Conservation (phyloP, 1,140 invertebrate genomes). For the Daktulosphaira vitifoliae region DNA sequence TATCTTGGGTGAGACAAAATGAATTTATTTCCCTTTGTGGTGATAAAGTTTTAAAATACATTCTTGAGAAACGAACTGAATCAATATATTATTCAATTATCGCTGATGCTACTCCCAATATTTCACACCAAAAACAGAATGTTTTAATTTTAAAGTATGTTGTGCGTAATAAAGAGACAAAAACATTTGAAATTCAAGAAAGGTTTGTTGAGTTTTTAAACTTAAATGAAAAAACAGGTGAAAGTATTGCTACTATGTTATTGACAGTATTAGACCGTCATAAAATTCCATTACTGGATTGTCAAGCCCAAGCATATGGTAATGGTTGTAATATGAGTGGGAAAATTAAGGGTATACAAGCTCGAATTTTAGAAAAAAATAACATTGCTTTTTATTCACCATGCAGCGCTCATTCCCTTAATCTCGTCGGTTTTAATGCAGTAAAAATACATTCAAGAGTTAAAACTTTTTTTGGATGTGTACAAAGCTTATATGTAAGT, state of each 20-base stretch:
- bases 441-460: slow-evolving; percentile 1
- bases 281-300: slow-evolving; percentile 34
- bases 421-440: slow-evolving; percentile 11
- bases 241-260: slow-evolving; percentile 15
- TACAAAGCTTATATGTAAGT: slow-evolving; percentile 6
- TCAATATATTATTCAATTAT: slow-evolving; percentile 40
- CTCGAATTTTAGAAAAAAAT: slow-evolving; percentile 40
- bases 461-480: slow-evolving; percentile 13
- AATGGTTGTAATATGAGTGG: slow-evolving; percentile 39
- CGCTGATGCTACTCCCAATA: slow-evolving; percentile 39
- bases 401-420: slow-evolving; percentile 42
- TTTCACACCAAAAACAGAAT: slow-evolving; percentile 39
- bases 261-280: not conserved
- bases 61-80: slow-evolving; percentile 34
- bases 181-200: slow-evolving; percentile 7
- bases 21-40: slow-evolving; percentile 38
- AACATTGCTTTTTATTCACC: slow-evolving; percentile 38
- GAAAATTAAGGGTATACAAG: slow-evolving; percentile 38
- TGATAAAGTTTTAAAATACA: too few species aligned
- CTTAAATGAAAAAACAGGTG: slow-evolving; percentile 17
- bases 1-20: slow-evolving; percentile 37
- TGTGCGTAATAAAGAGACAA: not conserved
- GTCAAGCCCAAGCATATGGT: slow-evolving; percentile 40
- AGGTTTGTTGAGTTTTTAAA: too few species aligned
- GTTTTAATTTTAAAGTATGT: slow-evolving; percentile 37